These are phyloP conservation scores for Ciona savignyi DNA, from an alignment of 23 tunicate species.

Conservation along the genomic window DNA sequence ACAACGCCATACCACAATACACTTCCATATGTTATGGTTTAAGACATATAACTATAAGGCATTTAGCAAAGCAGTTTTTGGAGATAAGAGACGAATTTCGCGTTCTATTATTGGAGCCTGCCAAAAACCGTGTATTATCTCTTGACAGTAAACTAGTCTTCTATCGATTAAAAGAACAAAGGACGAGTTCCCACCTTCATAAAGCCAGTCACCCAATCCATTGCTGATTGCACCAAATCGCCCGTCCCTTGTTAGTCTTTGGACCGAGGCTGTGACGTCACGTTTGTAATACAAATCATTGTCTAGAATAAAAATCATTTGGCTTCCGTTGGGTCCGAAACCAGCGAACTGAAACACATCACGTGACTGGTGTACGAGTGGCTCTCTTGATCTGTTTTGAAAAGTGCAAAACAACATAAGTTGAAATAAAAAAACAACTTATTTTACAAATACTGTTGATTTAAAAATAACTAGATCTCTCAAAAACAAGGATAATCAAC, in stretches of 20 bases:
- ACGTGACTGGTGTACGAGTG: conserved; percentile 17
- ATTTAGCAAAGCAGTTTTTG: too few species aligned
- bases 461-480: too few species aligned
- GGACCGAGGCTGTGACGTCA: conserved; percentile 1
- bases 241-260: conserved; percentile 41
- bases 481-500: too few species aligned
- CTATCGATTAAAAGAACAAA: too few species aligned
- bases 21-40: too few species aligned
- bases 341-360: conserved; percentile 43
- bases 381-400: conserved; percentile 5
- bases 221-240: conserved; percentile 11
- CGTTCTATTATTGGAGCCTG: too few species aligned
- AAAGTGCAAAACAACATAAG: not conserved
- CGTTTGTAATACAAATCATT: conserved; percentile 57
- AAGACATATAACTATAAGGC: too few species aligned
- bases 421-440: not conserved
- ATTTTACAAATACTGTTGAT: too few species aligned
- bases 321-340: conserved; percentile 56
- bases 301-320: conserved; percentile 37
- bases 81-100: too few species aligned
- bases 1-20: too few species aligned
- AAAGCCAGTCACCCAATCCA: conserved; percentile 62
- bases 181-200: conserved; percentile 49
- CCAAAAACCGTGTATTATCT: too few species aligned
- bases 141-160: too few species aligned